A percentile compares a stretch with the other conserved stretches of the same genome.
phyloP scores from a whole-genome alignment of 2,888 invertebrate species.

The Odontocerum albicorne region DNA sequence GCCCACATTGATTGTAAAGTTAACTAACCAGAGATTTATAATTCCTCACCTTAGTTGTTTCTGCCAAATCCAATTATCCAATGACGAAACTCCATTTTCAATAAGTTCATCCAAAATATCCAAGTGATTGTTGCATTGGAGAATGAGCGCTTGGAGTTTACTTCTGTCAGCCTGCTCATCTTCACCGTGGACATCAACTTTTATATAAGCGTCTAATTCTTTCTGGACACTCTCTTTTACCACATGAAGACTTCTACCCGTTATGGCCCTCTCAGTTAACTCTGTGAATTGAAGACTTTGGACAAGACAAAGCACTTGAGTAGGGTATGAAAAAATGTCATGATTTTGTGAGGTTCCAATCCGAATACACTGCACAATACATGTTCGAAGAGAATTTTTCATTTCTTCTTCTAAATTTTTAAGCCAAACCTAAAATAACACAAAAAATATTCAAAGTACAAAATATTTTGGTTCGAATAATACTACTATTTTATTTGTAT shows the following conservation, averaged over 20 bases:
- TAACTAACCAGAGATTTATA: background rate
- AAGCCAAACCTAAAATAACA: constrained; percentile 65
- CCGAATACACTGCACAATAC: constrained; percentile 61
- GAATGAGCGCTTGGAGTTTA: constrained; percentile 88
- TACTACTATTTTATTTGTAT: too few relatives aligned
- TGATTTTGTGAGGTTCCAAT: constrained; percentile 53
- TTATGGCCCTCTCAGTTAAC: constrained; percentile 80
- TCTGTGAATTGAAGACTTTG: constrained; percentile 85
- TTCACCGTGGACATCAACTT: constrained; percentile 51
- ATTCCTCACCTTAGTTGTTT: constrained; percentile 60
- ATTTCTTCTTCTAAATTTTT: constrained; percentile 81
- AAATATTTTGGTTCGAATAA: too few relatives aligned
- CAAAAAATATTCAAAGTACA: too few relatives aligned
- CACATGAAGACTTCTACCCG: constrained; percentile 62
- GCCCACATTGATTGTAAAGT: too few relatives aligned
- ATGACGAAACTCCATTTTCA: constrained; percentile 64
- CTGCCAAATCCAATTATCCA: constrained; percentile 91
- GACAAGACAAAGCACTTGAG: constrained; percentile 79
- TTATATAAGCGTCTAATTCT: constrained; percentile 55
- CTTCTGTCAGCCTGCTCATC: constrained; percentile 67
- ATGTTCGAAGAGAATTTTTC: constrained; percentile 65
- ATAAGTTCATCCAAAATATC: constrained; percentile 79
- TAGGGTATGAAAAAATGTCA: constrained; percentile 61
- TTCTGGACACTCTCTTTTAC: constrained; percentile 55
- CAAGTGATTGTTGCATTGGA: constrained; percentile 92